Evolutionary conservation across 2,888 invertebrate species (phyloP), one percentile per base, ranked within the genome.

Genomic region (Drosophila mulleri): DNA sequence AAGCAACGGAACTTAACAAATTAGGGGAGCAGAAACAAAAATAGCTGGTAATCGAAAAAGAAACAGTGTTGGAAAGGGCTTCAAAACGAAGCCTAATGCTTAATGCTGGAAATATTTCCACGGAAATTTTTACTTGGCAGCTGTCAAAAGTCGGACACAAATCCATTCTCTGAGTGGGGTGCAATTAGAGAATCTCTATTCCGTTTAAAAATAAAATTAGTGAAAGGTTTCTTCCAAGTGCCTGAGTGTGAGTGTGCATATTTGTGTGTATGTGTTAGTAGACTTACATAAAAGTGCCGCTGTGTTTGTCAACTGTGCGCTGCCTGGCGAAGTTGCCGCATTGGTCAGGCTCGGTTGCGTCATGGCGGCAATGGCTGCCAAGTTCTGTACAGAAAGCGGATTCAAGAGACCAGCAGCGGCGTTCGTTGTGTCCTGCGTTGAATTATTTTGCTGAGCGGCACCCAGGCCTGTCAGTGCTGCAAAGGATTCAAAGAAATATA

Each of bases 341-440:
- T 91, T 91, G 63, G 91, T 85, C 84, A 84, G 94, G 93, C 69
- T 94, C 84, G 80, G 94, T 92, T 92, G 94, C 79, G 92, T 90
- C 92, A 94, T 92, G 91, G 93, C 93, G 64, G 98, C 97, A 82
- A 98, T 94, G 58, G 98, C 97, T 80, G 98, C 97, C 91, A 98
- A 94, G 93, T 98, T 98, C 94, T 98, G 98, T 94, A 98, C 96
- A 87, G 96, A 96, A 93, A 98, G 96, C 41, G 97, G 97, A 80
- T 96, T 95, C 91, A 96, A 91, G 62, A 94, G 91, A 67, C 94
- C 94, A 59, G 92, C 92, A 53, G 92, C 93, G 32, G 93, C 92
- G 26, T 60, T 87, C 0, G 78, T 66, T 12, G 84, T 65, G 16
- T 85, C 86, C 71, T 88, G 84, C 45, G 92, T 86, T 56, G 90